Evolutionary conservation across 2,888 invertebrate genomes (phyloP), one percentile per base, ranked within the genome.

Genomic region (Cephus nigrinus): DNA sequence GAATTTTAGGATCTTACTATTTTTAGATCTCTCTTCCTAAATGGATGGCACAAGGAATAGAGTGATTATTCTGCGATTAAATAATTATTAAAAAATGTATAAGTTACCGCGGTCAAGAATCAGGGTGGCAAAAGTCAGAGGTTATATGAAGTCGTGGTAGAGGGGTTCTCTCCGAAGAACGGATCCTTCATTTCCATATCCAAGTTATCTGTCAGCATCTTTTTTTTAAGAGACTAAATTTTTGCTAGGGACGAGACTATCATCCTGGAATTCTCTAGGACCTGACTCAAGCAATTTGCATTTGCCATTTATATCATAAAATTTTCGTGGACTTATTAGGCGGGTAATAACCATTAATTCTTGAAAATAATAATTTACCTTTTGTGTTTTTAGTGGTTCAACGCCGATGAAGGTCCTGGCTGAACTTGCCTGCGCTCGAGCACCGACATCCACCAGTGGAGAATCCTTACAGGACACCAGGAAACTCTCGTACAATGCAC

Each of bases 381-480:
- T 71, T 77, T 55, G 72, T 83, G 72, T 83, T 84, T 83, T 12
- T 85, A 91, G 91, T 82, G 90, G 89, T 74, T 91, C 91, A 5
- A 88, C 89, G 32, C 91, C 91, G 32, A 91, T 91, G 91, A 91
- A 90, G 76, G 88, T 91, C 1, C 79, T 91, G 32, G 91, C 91
- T 3, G 91, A 91, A 81, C 79, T 91, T 30, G 91, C 91, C 0
- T 91, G 91, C 74, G 91, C 91, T 2, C 88, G 90, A 77, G 91
- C 89, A 0, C 91, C 91, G 23, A 87, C 89, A 0, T 86, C 89
- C 1, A 91, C 88, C 23, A 81, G 83, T 15, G 79, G 83, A 1
- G 83, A 78, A 1, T 81, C 2, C 55, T 31, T 12, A 11, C 74
- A 30, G 76, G 36, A 35, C 77, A 55, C 78, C 73, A 23, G 82